Conservation (phyloP, 2,113 vertebrate genomes). For the Phrynosoma blainvillii region DNA sequence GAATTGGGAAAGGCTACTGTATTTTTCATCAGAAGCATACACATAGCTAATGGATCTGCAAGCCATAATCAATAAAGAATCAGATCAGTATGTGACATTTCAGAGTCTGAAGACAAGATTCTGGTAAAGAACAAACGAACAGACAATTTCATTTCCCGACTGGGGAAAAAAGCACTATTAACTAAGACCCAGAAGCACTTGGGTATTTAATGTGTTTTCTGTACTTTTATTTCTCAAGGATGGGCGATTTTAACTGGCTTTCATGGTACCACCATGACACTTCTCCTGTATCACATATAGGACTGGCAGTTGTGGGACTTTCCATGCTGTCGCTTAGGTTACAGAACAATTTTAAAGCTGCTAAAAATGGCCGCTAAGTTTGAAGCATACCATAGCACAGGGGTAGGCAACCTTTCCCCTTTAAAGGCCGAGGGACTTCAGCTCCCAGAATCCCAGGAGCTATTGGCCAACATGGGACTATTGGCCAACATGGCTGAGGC, state of each 20-base stretch:
- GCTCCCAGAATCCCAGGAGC: too few species aligned
- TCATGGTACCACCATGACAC: rapidly evolving
- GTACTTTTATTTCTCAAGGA: not conserved
- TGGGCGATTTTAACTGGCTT: slow-evolving; percentile 5
- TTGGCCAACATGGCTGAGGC: too few species aligned
- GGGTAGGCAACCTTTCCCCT: too few species aligned
- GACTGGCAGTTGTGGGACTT: not conserved
- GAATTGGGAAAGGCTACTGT: not conserved
- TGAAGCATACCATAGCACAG: not conserved
- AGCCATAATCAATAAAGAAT: slow-evolving; percentile 6
- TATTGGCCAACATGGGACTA: too few species aligned
- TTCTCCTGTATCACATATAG: not conserved
- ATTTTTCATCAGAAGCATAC: not conserved
- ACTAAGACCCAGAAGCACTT: not conserved
- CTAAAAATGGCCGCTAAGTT: not conserved
- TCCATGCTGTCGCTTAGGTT: slow-evolving; percentile 7
- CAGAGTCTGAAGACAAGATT: not conserved
- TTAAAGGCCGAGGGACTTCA: too few species aligned
- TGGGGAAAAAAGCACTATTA: not conserved
- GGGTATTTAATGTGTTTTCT: not conserved
- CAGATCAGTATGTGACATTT: not conserved
- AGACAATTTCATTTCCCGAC: not conserved
- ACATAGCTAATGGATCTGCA: not conserved
- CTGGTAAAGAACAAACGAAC: slow-evolving; percentile 22
- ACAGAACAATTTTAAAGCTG: slow-evolving; percentile 13